phyloP scores from a whole-genome alignment of 2,113 vertebrate genomes.

The Pontoporia blainvillei region DNA sequence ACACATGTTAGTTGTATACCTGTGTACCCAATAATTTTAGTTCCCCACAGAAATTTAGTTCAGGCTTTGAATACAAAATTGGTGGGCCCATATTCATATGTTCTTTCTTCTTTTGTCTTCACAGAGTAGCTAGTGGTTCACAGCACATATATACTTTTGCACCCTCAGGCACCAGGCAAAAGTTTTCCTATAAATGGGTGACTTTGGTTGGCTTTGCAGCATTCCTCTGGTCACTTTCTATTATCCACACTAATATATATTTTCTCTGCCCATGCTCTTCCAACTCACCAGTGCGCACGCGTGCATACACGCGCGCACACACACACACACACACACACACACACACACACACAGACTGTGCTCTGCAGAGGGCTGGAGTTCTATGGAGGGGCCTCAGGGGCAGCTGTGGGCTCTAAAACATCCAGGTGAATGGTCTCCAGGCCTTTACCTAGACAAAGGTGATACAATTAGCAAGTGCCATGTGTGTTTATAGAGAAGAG shows the following conservation, averaged over 20 bases:
- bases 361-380: background rate
- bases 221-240: background rate
- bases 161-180: background rate
- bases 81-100: background rate
- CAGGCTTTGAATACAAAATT: background rate
- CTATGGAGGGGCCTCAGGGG: background rate
- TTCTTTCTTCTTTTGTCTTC: background rate
- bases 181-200: background rate
- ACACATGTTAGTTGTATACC: background rate
- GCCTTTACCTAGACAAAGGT: background rate
- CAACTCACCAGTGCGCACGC: fast-evolving
- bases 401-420: background rate
- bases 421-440: background rate
- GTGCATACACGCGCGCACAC: fast-evolving
- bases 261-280: background rate
- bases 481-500: background rate
- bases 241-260: background rate
- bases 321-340: background rate
- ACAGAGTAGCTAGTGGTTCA: background rate
- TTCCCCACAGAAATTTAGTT: background rate
- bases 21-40: background rate
- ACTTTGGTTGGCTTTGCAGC: background rate
- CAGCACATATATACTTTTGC: background rate
- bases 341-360: background rate
- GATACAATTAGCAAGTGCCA: background rate